Evolutionary conservation across 2,113 vertebrate genomes (phyloP).

Genomic region (Mesocricetus auratus): DNA sequence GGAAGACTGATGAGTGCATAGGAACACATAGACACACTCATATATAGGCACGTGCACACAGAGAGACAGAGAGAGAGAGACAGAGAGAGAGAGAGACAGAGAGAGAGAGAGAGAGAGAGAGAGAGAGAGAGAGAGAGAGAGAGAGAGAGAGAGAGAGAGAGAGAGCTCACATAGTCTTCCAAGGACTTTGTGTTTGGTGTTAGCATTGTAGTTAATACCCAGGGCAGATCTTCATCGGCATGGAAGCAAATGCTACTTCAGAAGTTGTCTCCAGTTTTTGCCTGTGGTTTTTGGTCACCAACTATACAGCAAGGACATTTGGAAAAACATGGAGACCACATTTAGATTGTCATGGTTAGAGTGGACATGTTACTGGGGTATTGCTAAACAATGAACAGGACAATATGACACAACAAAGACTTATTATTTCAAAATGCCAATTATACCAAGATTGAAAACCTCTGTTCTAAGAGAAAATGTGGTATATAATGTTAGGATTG

Average conservation of each 20-base stretch:
- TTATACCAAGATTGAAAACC: neutral
- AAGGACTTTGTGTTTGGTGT: neutral
- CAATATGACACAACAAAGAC: neutral
- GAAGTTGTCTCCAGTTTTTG: slow-evolving; percentile 1
- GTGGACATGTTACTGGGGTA: neutral
- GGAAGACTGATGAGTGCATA: neutral
- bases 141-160: too few relatives aligned
- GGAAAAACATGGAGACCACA: neutral
- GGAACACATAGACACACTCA: neutral
- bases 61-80: too few relatives aligned
- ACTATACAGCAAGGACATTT: neutral
- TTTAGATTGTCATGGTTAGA: neutral
- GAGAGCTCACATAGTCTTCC: neutral
- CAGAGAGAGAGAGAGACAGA: too few relatives aligned
- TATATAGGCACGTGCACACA: neutral
- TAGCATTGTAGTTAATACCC: neutral
- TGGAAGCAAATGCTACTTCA: neutral
- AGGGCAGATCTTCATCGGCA: neutral
- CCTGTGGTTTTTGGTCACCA: neutral
- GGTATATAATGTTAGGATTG: neutral
- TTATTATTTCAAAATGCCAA: neutral
- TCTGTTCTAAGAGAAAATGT: neutral
- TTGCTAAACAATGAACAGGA: neutral
- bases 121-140: too few relatives aligned
- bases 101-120: too few relatives aligned